phyloP scores from a whole-genome alignment of 1,140 invertebrate genomes.

The Hypsibius dujardini region DNA sequence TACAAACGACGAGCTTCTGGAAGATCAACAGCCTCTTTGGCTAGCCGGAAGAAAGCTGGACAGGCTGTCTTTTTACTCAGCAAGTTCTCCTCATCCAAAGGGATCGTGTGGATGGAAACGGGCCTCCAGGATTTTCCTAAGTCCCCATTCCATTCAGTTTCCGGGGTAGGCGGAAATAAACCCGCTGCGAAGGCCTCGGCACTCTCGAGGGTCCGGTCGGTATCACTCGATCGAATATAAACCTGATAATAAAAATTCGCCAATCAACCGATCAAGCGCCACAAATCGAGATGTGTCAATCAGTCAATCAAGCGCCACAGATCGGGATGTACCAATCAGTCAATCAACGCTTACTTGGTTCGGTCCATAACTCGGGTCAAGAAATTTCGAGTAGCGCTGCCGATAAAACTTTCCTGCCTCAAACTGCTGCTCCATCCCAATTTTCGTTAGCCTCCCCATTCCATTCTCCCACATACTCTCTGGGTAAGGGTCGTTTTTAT shows the following conservation, averaged over 20 bases:
- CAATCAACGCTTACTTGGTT: not conserved
- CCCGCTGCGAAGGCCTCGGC: constrained; percentile 11
- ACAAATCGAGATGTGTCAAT: not conserved
- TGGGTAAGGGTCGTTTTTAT: not conserved
- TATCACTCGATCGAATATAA: not conserved
- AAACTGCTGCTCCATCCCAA: constrained; percentile 2
- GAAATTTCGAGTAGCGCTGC: not conserved
- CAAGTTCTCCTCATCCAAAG: not conserved
- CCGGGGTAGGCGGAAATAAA: not conserved
- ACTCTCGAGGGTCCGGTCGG: not conserved
- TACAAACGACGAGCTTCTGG: not conserved
- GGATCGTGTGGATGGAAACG: not conserved
- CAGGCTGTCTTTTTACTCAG: not conserved
- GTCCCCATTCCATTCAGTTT: not conserved
- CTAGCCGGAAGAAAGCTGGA: not conserved
- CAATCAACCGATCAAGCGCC: not conserved
- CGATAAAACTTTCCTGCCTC: not conserved
- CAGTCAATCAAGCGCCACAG: not conserved
- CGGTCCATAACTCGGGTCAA: not conserved
- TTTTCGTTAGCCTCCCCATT: not conserved
- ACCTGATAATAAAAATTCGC: not conserved
- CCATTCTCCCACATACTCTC: not conserved
- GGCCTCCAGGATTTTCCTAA: constrained; percentile 5
- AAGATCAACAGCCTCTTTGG: not conserved
- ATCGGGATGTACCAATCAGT: not conserved